phyloP scores from a whole-genome alignment of 2,113 vertebrate genomes.

The Steatornis caripensis region DNA sequence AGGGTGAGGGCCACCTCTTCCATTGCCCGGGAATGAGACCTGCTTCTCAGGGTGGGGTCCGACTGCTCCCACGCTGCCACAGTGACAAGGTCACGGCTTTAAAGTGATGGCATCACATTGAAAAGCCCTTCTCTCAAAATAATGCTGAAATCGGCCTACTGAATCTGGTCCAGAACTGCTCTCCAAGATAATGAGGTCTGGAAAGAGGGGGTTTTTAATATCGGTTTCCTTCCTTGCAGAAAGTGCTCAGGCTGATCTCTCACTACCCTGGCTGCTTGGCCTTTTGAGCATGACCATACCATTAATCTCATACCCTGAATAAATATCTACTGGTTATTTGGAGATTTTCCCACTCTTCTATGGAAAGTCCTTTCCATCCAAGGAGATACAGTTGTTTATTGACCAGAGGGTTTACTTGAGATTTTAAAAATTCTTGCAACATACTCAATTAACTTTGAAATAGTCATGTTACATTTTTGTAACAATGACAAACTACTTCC shows the following conservation, averaged over 20 bases:
- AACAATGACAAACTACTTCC: conserved; percentile 49
- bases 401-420: not conserved
- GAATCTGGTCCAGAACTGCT: not conserved
- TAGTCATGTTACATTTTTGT: not conserved
- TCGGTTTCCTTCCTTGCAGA: not conserved
- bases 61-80: accelerated
- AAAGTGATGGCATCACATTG: accelerated
- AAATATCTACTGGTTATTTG: not conserved
- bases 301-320: not conserved
- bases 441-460: conserved; percentile 16
- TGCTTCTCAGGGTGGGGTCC: accelerated
- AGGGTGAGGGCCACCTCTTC: not conserved
- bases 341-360: not conserved
- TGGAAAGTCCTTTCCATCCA: not conserved
- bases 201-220: not conserved
- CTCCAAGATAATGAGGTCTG: not conserved
- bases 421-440: conserved; percentile 9
- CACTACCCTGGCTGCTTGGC: not conserved
- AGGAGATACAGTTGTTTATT: not conserved
- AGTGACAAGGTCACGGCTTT: not conserved
- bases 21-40: not conserved
- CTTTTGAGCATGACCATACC: not conserved
- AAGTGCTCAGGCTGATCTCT: not conserved
- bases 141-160: not conserved
- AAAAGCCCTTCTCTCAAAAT: not conserved